A percentile compares a stretch with the other conserved stretches of the same genome.
phyloP scores from a whole-genome alignment of 2,797 vertebrate species.

The Urocyon cinereoargenteus region DNA sequence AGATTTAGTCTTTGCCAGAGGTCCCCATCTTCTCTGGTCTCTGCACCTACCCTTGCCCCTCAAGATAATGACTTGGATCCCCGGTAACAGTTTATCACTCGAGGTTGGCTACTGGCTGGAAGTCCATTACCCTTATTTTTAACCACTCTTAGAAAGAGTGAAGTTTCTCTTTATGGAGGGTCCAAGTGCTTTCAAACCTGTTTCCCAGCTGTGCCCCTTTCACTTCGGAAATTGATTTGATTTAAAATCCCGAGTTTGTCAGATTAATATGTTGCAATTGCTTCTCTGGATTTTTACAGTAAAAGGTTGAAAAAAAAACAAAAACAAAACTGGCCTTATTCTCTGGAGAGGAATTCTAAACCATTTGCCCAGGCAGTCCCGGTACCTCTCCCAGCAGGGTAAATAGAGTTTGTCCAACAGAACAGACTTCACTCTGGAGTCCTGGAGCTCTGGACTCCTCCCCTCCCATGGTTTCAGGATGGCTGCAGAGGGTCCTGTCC shows the following conservation, averaged over 20 bases:
- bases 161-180: constrained; percentile 58
- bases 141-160: constrained; percentile 38
- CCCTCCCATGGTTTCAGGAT: neutral
- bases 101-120: constrained; percentile 30
- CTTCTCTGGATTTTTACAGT: constrained; percentile 64
- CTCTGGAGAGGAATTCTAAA: constrained; percentile 3
- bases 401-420: neutral
- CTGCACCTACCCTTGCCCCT: neutral
- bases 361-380: neutral
- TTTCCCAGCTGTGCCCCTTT: constrained; percentile 55
- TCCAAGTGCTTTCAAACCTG: constrained; percentile 67
- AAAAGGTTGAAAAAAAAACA: neutral
- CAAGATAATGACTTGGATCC: constrained; percentile 44
- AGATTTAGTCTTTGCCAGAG: neutral
- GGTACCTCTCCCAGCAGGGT: neutral
- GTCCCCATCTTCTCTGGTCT: constrained; percentile 1
- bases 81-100: constrained; percentile 55
- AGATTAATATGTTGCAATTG: constrained; percentile 49
- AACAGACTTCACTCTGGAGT: neutral
- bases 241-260: constrained; percentile 65
- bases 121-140: constrained; percentile 66
- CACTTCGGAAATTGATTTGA: constrained; percentile 58
- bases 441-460: neutral
- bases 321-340: neutral
- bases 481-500: neutral